Base-by-base conservation (phyloP, 2,113 vertebrate genomes). In the Orientallactaga bullata region DNA sequence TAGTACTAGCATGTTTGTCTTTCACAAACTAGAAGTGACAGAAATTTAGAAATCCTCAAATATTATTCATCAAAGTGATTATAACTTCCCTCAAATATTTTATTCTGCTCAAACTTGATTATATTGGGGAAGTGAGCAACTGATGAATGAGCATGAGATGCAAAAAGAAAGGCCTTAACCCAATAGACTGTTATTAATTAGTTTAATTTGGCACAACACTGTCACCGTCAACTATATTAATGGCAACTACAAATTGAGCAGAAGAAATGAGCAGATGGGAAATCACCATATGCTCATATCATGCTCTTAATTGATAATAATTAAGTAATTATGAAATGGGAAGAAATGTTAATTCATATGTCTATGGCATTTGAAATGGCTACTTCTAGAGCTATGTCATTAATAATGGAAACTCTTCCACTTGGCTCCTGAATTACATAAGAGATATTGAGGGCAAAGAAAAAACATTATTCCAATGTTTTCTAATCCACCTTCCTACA, bases 301-400 rank as follows among this genome's bases (percentile, higher is more conserved):
- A 87, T 81, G 82, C 96, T 95, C 80, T 93, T 96, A 96, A 97
- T 95, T 93, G 94, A 58, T 89, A 93, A 94, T 95, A 96, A 95
- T 96, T 95, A 96, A 95, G 91, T 73, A 95, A 97, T 97, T 94
- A 97, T 23, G 72, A 85, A 95, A 89, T 84, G 42, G 60, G 55
- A 86, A 76, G 63, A 90, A 94, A 93, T 85, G 80, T 69, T 95
- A 90, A 97, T 91, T 94, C 68, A 81, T 61, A 90, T 78, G 96
- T 97, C 96, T 77, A 32, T 65, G 80, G 83, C 86, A 96, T 92
- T 97, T 95, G 91, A 80, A 88, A 95, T 89, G 95, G 68, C 58
- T 88, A 21, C n/a, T 94, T 94, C 79, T 42, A 73, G 91, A 95
- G 73, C 55, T 0, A 1, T 83, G 68, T 80, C 39, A 21, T 84